Conservation (phyloP, 2,888 invertebrate species). For the Cataglyphis livida region DNA sequence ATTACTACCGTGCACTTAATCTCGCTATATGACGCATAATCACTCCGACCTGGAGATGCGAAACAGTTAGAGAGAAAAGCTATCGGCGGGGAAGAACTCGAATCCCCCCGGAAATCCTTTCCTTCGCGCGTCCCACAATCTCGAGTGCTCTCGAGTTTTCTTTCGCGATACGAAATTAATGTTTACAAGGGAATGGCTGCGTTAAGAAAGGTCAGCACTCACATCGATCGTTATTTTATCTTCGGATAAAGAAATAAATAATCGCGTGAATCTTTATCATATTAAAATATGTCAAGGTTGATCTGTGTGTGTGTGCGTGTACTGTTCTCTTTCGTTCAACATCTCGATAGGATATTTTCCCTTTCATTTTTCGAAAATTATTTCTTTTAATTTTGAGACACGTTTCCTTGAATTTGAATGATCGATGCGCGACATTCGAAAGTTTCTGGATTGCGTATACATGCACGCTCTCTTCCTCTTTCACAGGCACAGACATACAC, state of each 20-base stretch:
- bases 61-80: slow-evolving; percentile 19
- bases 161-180: neutral
- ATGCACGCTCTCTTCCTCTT: neutral
- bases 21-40: slow-evolving; percentile 2
- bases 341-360: neutral
- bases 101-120: neutral
- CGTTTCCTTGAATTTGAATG: neutral
- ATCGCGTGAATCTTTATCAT: neutral
- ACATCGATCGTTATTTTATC: neutral
- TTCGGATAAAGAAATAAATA: neutral
- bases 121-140: neutral
- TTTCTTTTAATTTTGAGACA: neutral
- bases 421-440: neutral
- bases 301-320: neutral
- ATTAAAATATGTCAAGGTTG: slow-evolving; percentile 25
- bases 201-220: neutral
- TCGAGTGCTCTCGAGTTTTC: neutral
- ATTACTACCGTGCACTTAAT: slow-evolving; percentile 30
- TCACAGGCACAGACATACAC: neutral
- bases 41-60: slow-evolving; percentile 7
- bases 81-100: slow-evolving; percentile 24
- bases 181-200: neutral
- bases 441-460: neutral
- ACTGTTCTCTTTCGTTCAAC: neutral
- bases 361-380: neutral